Percentiles rank a stretch among this genome's conserved stretches.
Conservation (phyloP, 2,888 invertebrate genomes). For the Patella pellucida region DNA sequence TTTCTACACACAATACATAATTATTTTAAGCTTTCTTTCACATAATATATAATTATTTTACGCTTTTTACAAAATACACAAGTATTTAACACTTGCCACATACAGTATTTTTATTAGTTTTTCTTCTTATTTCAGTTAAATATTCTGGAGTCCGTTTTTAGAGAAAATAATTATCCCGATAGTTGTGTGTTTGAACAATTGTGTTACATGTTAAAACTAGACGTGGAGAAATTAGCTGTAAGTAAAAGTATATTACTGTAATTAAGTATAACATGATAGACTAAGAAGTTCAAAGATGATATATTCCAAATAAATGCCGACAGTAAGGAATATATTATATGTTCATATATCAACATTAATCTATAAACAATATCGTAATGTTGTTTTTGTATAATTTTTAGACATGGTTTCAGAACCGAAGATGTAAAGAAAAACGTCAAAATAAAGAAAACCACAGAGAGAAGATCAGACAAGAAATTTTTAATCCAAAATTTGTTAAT, state of each 20-base stretch:
- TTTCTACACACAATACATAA: too few relatives aligned
- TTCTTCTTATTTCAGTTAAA: not conserved
- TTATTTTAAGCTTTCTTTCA: too few relatives aligned
- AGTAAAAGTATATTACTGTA: not conserved
- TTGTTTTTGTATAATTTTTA: not conserved
- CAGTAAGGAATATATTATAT: too few relatives aligned
- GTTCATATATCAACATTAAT: not conserved
- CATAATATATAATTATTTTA: too few relatives aligned
- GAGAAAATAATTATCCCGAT: conserved; percentile 4
- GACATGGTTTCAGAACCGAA: conserved; percentile 7
- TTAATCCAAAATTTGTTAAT: not conserved
- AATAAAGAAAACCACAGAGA: conserved; percentile 1
- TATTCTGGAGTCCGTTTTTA: not conserved
- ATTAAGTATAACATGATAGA: too few relatives aligned
- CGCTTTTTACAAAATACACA: too few relatives aligned
- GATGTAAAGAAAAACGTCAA: conserved; percentile 6
- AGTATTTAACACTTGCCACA: too few relatives aligned
- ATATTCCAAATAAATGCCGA: too few relatives aligned
- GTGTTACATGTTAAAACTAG: not conserved
- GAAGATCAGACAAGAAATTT: not conserved
- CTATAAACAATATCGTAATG: not conserved
- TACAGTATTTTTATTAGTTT: too few relatives aligned
- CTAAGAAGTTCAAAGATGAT: too few relatives aligned
- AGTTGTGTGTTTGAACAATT: conserved; percentile 3
- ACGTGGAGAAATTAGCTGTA: conserved; percentile 4